Percentiles rank a stretch among this genome's conserved stretches.
Conservation (phyloP, 2,113 vertebrate genomes). For the Lepus americanus region DNA sequence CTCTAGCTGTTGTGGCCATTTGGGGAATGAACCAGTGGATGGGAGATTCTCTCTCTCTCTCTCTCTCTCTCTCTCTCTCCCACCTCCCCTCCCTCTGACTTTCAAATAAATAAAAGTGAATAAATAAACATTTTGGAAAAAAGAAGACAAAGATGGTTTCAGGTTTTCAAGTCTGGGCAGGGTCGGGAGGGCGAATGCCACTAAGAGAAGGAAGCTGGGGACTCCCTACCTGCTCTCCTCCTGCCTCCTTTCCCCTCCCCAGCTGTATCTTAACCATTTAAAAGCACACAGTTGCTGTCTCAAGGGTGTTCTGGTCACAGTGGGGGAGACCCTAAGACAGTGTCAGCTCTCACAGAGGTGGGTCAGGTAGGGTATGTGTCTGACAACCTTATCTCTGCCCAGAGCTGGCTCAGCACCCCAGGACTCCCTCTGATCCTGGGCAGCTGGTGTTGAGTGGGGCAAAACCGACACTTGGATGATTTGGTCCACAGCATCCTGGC, state of each 20-base stretch:
- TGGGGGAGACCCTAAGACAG: not conserved
- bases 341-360: not conserved
- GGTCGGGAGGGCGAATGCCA: not conserved
- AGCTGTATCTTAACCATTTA: not conserved
- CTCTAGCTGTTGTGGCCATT: too few relatives aligned
- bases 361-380: not conserved
- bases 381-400: not conserved
- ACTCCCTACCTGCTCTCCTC: not conserved
- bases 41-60: too few relatives aligned
- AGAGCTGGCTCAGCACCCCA: not conserved
- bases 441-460: not conserved
- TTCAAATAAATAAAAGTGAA: too few relatives aligned
- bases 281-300: not conserved
- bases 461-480: not conserved
- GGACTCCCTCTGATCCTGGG: not conserved
- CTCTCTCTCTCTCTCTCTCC: too few relatives aligned
- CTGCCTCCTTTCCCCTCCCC: not conserved
- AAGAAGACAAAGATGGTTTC: not conserved
- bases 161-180: not conserved
- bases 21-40: too few relatives aligned
- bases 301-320: not conserved
- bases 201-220: not conserved
- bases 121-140: not conserved
- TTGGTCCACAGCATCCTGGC: not conserved
- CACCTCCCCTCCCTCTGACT: too few relatives aligned